Evolutionary conservation across 2,888 invertebrate genomes (phyloP).

Genomic region (Linnaemya tessellans): DNA sequence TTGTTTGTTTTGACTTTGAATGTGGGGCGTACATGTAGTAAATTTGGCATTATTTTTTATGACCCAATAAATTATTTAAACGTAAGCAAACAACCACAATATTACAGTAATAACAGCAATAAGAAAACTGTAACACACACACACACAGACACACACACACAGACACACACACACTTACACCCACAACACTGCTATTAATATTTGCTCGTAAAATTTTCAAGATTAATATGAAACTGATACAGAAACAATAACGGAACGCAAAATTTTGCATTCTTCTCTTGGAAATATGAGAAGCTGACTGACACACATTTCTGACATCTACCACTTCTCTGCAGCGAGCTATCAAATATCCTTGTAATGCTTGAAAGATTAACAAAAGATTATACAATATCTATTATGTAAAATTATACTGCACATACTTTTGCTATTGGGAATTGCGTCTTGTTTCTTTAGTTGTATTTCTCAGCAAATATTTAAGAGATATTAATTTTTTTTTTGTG

Average conservation of each 20-base stretch:
- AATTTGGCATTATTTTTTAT: slow-evolving; percentile 63
- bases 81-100: slow-evolving; percentile 55
- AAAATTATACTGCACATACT: background rate
- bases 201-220: background rate
- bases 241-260: background rate
- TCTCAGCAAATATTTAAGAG: background rate
- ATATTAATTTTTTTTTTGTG: background rate
- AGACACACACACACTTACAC: background rate
- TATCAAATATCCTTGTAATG: background rate
- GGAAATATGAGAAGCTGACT: slow-evolving; percentile 8
- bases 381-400: background rate
- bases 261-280: slow-evolving; percentile 5
- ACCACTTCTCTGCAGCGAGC: background rate
- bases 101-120: slow-evolving; percentile 9
- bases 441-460: background rate
- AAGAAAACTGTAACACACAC: background rate
- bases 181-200: no score
- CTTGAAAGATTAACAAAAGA: background rate
- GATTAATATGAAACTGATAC: background rate
- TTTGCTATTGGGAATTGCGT: background rate
- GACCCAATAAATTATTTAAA: slow-evolving; percentile 66
- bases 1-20: no score
- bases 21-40: background rate
- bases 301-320: background rate
- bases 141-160: background rate